A percentile compares a stretch with the other conserved stretches of the same genome.
phyloP scores from a whole-genome alignment of 2,888 invertebrate genomes.

The Lochmaea capreae region DNA sequence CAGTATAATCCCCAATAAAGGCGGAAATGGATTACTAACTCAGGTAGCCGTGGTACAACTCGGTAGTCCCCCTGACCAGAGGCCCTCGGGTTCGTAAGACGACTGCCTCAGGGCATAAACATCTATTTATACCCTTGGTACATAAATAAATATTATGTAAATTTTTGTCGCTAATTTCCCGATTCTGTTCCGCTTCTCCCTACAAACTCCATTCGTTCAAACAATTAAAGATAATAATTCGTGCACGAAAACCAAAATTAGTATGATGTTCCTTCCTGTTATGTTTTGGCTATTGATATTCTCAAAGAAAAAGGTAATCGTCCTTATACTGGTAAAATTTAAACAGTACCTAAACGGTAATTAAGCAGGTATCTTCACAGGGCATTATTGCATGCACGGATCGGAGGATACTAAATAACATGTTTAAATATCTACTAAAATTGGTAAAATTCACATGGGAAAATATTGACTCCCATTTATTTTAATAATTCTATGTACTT shows the following conservation, averaged over 20 bases:
- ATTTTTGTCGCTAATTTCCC: no score
- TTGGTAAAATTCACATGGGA: constrained; percentile 22
- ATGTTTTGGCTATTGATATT: not conserved
- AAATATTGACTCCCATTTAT: constrained; percentile 18
- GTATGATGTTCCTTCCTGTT: not conserved
- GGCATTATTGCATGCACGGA: constrained; percentile 8
- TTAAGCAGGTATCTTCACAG: not conserved
- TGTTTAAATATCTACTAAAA: constrained; percentile 22
- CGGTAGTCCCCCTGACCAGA: no score
- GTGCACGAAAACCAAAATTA: not conserved
- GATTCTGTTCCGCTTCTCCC: not conserved
- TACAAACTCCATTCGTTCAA: not conserved
- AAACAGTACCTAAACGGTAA: not conserved
- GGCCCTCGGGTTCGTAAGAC: no score
- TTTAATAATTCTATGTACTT: constrained; percentile 13
- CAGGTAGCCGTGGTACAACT: no score
- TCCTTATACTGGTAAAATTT: not conserved
- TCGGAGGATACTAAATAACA: constrained; percentile 15
- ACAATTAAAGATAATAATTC: not conserved
- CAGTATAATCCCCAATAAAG: no score
- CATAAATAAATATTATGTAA: no score
- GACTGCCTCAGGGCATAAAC: no score
- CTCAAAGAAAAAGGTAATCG: constrained; percentile 1
- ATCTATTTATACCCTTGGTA: no score
- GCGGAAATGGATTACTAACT: no score